Conservation (phyloP, 2,888 invertebrate genomes). For the Chaetogeoica ovagalla region DNA sequence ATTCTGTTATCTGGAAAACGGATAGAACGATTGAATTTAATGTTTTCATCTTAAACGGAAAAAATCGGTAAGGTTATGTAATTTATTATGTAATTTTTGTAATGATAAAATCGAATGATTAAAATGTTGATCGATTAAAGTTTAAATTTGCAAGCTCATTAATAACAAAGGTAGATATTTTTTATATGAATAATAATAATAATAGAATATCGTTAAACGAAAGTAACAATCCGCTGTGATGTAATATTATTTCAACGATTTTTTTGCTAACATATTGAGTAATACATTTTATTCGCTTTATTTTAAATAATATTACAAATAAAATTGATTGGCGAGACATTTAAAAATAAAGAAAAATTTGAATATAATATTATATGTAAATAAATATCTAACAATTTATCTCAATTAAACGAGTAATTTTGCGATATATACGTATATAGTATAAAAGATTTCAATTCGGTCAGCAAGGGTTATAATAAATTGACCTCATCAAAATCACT, state of each 20-base stretch:
- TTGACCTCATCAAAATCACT: slow-evolving; percentile 35
- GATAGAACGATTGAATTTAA: no score
- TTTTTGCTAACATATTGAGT: background rate
- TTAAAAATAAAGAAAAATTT: background rate
- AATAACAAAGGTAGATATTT: background rate
- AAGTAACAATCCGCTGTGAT: background rate
- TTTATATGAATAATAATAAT: background rate
- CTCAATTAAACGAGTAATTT: slow-evolving; percentile 17
- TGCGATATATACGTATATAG: background rate
- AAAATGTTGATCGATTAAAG: no score
- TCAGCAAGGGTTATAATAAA: slow-evolving; percentile 30
- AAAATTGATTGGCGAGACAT: slow-evolving; percentile 1
- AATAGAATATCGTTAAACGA: no score
- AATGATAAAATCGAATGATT: no score
- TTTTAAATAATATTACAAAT: background rate
- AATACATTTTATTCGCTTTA: background rate
- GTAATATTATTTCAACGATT: background rate
- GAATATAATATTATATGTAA: background rate
- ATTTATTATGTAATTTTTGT: no score
- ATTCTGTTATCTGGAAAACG: no score
- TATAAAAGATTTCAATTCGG: background rate
- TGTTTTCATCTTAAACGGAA: no score
- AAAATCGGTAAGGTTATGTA: no score
- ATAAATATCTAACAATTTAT: slow-evolving; percentile 25
- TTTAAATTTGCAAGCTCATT: no score